These are phyloP conservation scores for Sympetrum striolatum DNA, from an alignment of 2,888 invertebrate genomes.

Conservation along the genomic window DNA sequence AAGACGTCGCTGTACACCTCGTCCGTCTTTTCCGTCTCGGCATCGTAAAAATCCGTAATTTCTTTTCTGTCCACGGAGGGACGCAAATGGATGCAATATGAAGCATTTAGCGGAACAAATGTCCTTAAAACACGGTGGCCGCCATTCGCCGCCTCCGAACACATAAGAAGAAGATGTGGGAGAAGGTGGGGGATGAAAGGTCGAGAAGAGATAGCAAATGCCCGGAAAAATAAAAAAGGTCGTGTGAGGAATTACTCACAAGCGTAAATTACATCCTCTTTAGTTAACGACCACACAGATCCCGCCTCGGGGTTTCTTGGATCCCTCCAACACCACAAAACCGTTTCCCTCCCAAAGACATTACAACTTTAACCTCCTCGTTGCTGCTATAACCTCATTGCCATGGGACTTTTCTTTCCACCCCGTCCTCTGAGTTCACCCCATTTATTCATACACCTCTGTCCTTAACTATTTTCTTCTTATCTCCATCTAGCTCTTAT, in stretches of 20 bases:
- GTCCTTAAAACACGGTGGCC: background rate
- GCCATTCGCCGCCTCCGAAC: background rate
- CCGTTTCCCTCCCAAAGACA: background rate
- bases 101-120: background rate
- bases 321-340: background rate
- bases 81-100: constrained; percentile 5
- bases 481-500: background rate
- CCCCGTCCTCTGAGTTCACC: background rate
- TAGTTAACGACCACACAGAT: constrained; percentile 36
- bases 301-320: background rate
- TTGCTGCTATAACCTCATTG: background rate
- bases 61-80: background rate
- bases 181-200: background rate
- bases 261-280: constrained; percentile 34
- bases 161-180: background rate
- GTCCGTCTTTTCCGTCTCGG: background rate
- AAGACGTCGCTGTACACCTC: background rate
- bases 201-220: background rate
- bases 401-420: background rate
- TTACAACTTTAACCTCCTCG: background rate
- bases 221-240: background rate
- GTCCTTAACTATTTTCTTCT: background rate
- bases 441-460: background rate
- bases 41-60: background rate
- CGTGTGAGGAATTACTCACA: constrained; percentile 30